Conservation (phyloP, 2,888 invertebrate genomes). For the Chymomyza caudatula region DNA sequence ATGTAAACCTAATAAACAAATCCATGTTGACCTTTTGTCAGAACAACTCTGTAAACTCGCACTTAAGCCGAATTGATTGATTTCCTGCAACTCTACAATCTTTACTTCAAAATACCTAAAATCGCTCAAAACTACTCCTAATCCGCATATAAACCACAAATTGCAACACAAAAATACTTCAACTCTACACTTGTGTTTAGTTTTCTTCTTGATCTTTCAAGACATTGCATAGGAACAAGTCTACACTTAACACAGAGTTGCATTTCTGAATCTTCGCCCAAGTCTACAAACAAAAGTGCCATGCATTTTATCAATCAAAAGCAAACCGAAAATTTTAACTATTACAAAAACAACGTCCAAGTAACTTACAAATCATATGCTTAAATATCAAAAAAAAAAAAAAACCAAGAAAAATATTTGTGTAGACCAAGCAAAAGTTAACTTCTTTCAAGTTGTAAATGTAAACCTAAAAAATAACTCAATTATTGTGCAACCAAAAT, state of each 20-base stretch:
- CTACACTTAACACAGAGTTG: neutral
- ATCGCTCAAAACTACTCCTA: no score
- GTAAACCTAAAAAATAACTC: neutral
- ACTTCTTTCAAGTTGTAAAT: slow-evolving; percentile 13
- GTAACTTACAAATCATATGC: neutral
- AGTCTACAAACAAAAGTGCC: slow-evolving; percentile 25
- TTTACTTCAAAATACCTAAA: no score
- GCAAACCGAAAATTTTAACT: slow-evolving; percentile 10
- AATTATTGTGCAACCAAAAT: slow-evolving; percentile 21
- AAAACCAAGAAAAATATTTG: slow-evolving; percentile 19
- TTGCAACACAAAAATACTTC: no score
- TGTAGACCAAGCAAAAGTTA: slow-evolving; percentile 21
- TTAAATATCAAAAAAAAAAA: neutral
- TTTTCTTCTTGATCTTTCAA: neutral
- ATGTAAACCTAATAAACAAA: no score
- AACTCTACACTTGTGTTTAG: slow-evolving; percentile 31
- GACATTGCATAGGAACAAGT: no score
- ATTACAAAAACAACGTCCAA: neutral
- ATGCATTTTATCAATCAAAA: slow-evolving; percentile 36
- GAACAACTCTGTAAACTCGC: no score
- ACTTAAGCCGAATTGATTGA: no score
- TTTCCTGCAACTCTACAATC: no score
- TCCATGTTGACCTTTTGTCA: no score
- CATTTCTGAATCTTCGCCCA: slow-evolving; percentile 21
- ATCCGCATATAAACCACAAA: no score